Evolutionary conservation across 2,113 vertebrate genomes (phyloP), one percentile per base, ranked within the genome.

Genomic region (Lamprotornis superbus): DNA sequence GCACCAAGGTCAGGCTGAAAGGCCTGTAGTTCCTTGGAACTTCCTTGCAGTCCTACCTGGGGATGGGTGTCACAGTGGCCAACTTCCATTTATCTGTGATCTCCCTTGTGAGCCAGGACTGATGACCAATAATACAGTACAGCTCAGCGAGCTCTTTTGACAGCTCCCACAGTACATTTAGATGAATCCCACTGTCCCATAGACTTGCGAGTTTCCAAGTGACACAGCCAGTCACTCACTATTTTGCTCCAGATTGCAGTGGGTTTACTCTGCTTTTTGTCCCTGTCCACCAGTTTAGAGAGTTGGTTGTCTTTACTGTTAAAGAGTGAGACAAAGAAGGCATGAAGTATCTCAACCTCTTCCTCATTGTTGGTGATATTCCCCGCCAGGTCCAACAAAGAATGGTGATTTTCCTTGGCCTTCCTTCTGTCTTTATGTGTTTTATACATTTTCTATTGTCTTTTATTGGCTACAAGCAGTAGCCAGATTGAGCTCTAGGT

Each of bases 61-160:
- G 50, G 18, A 47, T 40, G 12, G 15, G 19, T 5, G 4, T 20
- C 70, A 65, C 60, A n/a, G 3, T 12, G 30, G 50, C 6, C 24
- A 65, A 24, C 42, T 33, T 40, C 30, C 50, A 49, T 28, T 30
- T 3, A 24, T 28, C 18, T 39, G 12, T 39, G 28, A 84, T 74
- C 20, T 49, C 30, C 30, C 50, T 47, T 24, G 15, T 40, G 13
- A 49, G 42, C 12, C 50, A 85, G 30, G 24, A 56, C 15, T 49
- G 35, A 75, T 24, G 10, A n/a, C 15, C 64, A 47, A 56, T 28
- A 17, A 47, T 5, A 5, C 49, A 64, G 4, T 40, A 8, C 12
- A 56, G 50, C 35, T 65, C 40, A 57, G 24, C 0, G 0, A 75
- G 30, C 16, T 49, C 24, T 47, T 85, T 5, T 1, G 4, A 55